Evolutionary conservation across 2,888 invertebrate genomes (phyloP), one percentile per base, ranked within the genome.

Genomic region (Neria commutata): DNA sequence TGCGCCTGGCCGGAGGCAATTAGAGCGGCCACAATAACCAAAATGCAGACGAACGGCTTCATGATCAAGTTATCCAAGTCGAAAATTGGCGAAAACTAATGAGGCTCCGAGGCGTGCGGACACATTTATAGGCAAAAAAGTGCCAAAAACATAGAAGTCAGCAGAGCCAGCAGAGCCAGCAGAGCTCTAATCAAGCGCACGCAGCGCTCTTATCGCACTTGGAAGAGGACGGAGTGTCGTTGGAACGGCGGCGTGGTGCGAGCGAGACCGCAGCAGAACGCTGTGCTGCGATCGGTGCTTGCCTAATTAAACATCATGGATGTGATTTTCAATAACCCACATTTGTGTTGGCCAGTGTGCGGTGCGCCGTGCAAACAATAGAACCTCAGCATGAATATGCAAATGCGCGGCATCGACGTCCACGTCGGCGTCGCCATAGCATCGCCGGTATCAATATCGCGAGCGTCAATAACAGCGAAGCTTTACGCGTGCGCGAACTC

Each of bases 71-170:
- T 72, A 74, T 64, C 60, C 60, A 69, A 68, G 62, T 55, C 62
- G 60, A 67, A 65, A 66, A 65, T 66, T 67, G 68, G 66, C 67
- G 65, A 64, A 71, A 67, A 77, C 76, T 77, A 74, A 73, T 68
- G 62, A 61, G 46, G 51, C 64, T 59, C 23, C 55, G 56, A 10
- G 25, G 26, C 34, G 23, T 47, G 40, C 66, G 23, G 60, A 66
- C 67, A 62, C 69, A 68, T 77, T 78, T 77, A 77, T 77, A 69
- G 56, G 50, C 53, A 34, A 26, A 60, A 34, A 52, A 46, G 58
- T 26, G 26, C 21, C 14, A 50, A 47, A 26, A 51, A 23, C 29
- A 17, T 53, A 37, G 23, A 14, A 25, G 54, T 37, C 51, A 17
- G 56, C 63, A 17, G 26, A 10, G 33, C 42, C n/a, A 21, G 16